These are phyloP conservation scores for Anthophora plumipes DNA, from an alignment of 2,888 invertebrate genomes.

Conservation along the genomic window DNA sequence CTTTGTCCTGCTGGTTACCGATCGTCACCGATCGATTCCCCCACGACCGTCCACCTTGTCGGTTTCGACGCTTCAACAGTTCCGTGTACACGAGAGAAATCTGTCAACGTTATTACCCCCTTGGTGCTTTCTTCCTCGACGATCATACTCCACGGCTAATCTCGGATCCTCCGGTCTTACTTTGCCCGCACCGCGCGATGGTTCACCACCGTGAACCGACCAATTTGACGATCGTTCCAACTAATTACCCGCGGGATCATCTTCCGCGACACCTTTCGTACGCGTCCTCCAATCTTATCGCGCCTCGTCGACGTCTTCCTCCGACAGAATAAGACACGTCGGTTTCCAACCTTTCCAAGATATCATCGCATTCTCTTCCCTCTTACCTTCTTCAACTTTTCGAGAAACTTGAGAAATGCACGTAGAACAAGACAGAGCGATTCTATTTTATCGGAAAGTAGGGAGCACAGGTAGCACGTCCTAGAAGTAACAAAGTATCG, in stretches of 20 bases:
- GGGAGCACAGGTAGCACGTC: slow-evolving; percentile 7
- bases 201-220: not conserved
- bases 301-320: not conserved
- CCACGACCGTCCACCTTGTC: not conserved
- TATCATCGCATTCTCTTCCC: not conserved
- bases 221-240: not conserved
- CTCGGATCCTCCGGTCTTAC: not conserved
- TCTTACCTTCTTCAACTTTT: not conserved
- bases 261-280: slow-evolving; percentile 16
- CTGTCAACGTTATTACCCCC: no score
- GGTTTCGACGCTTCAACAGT: not conserved
- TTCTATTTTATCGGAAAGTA: slow-evolving; percentile 8
- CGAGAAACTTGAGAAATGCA: not conserved
- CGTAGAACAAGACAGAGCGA: not conserved
- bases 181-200: not conserved
- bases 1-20: not conserved
- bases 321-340: not conserved
- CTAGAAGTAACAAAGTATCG: not conserved
- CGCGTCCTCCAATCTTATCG: not conserved
- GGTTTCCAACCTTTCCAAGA: not conserved
- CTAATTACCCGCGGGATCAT: slow-evolving; percentile 28
- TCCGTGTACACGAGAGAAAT: not conserved
- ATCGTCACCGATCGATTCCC: not conserved
- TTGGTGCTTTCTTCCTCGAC: not conserved
- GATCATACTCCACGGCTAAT: slow-evolving; percentile 24